Percentiles rank a stretch among this genome's conserved stretches.
phyloP scores from a whole-genome alignment of 2,888 invertebrate species.

The Lutraria lutraria region DNA sequence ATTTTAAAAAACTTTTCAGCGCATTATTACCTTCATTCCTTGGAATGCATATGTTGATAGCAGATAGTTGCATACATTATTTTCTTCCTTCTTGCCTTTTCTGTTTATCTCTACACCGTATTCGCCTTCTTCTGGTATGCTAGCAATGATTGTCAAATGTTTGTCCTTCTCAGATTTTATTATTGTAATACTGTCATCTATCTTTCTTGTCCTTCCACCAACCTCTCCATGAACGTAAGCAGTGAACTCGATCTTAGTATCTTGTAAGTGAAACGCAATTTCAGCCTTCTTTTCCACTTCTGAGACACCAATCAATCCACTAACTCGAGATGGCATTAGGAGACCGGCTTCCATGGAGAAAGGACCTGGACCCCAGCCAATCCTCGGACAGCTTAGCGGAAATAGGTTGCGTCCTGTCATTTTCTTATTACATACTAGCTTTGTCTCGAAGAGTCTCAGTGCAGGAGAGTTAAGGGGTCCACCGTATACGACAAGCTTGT shows the following conservation, averaged over 20 bases:
- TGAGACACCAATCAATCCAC: conserved; percentile 60
- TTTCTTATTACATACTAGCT: conserved; percentile 53
- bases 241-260: conserved; percentile 35
- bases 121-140: conserved; percentile 55
- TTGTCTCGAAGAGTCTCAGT: conserved; percentile 65
- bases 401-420: conserved; percentile 48
- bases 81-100: background rate
- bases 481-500: conserved; percentile 66
- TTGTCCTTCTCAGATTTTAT: background rate
- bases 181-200: conserved; percentile 1
- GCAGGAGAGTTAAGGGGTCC: conserved; percentile 62
- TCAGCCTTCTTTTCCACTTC: conserved; percentile 40
- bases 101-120: conserved; percentile 55
- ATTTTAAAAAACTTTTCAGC: background rate
- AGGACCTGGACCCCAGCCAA: conserved; percentile 72
- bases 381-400: conserved; percentile 54
- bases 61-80: conserved; percentile 64
- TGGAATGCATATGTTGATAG: conserved; percentile 47
- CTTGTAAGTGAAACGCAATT: conserved; percentile 59
- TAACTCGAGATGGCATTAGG: conserved; percentile 62
- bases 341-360: conserved; percentile 60
- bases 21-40: conserved; percentile 30
- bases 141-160: conserved; percentile 42
- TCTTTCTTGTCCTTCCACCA: conserved; percentile 19
- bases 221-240: conserved; percentile 44